Evolutionary conservation across 2,113 vertebrate species (phyloP).

Genomic region (Cebus imitator): DNA sequence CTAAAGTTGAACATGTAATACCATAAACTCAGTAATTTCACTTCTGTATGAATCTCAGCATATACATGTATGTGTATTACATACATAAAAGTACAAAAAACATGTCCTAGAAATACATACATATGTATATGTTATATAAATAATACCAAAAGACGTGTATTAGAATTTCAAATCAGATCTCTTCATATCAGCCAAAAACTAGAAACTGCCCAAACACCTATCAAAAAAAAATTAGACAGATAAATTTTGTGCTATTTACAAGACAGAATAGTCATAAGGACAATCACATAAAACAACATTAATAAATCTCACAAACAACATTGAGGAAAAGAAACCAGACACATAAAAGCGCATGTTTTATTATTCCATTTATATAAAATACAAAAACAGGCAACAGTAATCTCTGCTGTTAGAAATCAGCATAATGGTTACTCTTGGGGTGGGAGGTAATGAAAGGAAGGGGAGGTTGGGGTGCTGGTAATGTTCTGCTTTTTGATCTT

Average conservation of each 20-base stretch:
- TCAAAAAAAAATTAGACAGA: not conserved
- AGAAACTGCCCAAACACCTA: not conserved
- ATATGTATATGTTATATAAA: not conserved
- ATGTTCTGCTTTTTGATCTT: constrained; percentile 6
- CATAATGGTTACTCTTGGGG: not conserved
- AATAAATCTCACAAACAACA: not conserved
- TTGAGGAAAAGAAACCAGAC: not conserved
- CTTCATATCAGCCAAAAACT: not conserved
- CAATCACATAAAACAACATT: not conserved
- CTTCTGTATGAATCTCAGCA: not conserved
- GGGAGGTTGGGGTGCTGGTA: not conserved
- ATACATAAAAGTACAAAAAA: not conserved
- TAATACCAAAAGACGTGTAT: not conserved
- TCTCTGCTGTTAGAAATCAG: not conserved
- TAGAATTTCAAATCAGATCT: constrained; percentile 9
- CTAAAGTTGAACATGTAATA: not conserved
- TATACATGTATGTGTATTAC: not conserved
- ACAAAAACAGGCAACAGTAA: not conserved
- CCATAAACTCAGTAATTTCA: not conserved
- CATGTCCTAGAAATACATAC: not conserved
- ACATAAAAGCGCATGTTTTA: not conserved
- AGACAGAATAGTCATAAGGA: constrained; percentile 31
- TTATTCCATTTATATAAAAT: not conserved
- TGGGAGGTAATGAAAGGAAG: not conserved
- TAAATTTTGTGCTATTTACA: not conserved